Conservation (phyloP, 2,888 invertebrate species). For the Nymphalis urticae region DNA sequence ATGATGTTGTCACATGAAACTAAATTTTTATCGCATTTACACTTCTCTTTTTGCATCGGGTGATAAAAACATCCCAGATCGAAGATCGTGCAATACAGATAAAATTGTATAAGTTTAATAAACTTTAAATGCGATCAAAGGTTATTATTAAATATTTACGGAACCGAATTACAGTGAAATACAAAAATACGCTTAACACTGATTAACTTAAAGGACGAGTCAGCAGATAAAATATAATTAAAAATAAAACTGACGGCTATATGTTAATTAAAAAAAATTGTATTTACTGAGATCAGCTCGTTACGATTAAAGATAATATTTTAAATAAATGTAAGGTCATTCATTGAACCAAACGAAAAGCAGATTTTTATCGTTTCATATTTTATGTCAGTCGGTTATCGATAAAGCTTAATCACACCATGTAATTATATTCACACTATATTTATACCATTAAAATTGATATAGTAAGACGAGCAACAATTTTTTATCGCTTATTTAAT, state of each 20-base stretch:
- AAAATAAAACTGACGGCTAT: background rate
- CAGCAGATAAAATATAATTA: conserved; percentile 1
- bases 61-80: too few species aligned
- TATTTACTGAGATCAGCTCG: background rate
- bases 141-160: too few species aligned
- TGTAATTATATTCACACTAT: conserved; percentile 14
- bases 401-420: conserved; percentile 23
- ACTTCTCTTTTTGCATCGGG: too few species aligned
- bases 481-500: conserved; percentile 1
- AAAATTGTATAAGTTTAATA: too few species aligned
- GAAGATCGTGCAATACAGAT: too few species aligned
- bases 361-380: conserved; percentile 19
- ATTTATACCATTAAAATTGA: background rate
- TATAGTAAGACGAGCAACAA: background rate
- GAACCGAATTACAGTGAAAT: too few species aligned
- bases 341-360: conserved; percentile 2
- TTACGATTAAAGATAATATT: background rate
- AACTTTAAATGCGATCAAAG: too few species aligned
- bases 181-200: too few species aligned
- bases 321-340: conserved; percentile 2
- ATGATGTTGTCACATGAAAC: too few species aligned
- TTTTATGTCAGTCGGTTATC: conserved; percentile 16
- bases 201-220: background rate
- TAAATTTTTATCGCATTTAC: too few species aligned
- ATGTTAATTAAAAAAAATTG: background rate